These are phyloP conservation scores for Aix galericulata DNA, from an alignment of 2,113 vertebrate species.

Conservation along the genomic window DNA sequence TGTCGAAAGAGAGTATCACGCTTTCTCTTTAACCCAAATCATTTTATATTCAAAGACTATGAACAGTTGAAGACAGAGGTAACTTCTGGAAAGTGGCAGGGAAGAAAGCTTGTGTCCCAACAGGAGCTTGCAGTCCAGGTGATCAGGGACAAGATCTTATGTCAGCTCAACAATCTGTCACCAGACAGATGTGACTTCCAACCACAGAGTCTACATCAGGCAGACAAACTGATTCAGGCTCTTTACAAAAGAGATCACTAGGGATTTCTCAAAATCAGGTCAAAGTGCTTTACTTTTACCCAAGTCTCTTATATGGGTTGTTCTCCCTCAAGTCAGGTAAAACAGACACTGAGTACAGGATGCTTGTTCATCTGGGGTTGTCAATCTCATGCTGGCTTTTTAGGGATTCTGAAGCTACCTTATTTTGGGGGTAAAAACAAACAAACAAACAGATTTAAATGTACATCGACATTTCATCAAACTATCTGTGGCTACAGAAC, in stretches of 20 bases:
- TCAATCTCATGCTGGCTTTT: neutral
- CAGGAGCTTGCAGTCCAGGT: neutral
- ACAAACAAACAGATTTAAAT: neutral
- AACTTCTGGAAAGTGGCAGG: neutral
- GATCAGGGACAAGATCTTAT: rapidly evolving
- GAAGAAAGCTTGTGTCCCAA: neutral
- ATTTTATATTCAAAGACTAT: neutral
- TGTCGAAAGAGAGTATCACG: neutral
- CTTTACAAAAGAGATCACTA: neutral
- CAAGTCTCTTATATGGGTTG: neutral
- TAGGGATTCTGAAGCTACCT: neutral
- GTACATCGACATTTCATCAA: neutral
- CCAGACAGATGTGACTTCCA: neutral
- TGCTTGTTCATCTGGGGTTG: neutral
- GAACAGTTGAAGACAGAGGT: neutral
- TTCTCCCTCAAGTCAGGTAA: neutral
- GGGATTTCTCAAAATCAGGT: neutral
- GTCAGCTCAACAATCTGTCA: neutral
- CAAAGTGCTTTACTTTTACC: neutral
- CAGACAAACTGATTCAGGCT: neutral
- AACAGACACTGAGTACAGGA: neutral
- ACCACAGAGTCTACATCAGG: neutral
- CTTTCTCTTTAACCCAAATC: neutral
- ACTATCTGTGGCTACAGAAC: neutral
- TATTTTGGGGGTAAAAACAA: neutral